phyloP scores from a whole-genome alignment of 2,113 vertebrate species.

The Rhadina sibilatrix region DNA sequence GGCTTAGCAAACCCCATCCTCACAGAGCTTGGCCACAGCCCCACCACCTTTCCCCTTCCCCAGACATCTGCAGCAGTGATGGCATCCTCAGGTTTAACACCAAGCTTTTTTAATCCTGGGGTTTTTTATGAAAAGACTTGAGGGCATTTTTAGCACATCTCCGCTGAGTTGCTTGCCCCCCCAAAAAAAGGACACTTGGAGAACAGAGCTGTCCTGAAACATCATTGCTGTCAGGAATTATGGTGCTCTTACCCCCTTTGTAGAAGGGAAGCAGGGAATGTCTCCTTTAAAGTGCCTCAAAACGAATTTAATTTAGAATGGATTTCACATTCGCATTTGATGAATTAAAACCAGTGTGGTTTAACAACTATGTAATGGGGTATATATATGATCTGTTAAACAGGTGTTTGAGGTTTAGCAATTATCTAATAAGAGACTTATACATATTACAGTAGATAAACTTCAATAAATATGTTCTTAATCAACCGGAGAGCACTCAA shows the following conservation, averaged over 20 bases:
- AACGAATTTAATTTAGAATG: constrained; percentile 47
- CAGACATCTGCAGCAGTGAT: neutral
- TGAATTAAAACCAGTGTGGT: constrained; percentile 61
- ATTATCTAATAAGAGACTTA: constrained; percentile 69
- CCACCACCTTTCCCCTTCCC: neutral
- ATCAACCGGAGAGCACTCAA: constrained; percentile 62
- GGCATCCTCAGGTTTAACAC: neutral
- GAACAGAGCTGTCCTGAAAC: neutral
- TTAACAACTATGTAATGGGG: constrained; percentile 62
- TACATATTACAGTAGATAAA: constrained; percentile 70
- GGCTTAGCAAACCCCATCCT: neutral
- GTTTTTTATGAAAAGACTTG: neutral
- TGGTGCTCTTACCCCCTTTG: neutral
- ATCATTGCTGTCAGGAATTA: neutral
- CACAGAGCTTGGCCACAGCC: neutral
- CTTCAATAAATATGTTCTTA: constrained; percentile 72
- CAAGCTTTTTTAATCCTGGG: fast-evolving
- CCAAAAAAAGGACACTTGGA: neutral
- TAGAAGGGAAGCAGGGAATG: neutral
- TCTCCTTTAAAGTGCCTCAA: neutral
- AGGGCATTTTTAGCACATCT: neutral
- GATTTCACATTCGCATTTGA: constrained; percentile 21
- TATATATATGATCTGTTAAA: constrained; percentile 67
- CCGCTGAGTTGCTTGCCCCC: fast-evolving
- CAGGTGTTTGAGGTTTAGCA: constrained; percentile 69